phyloP scores from a whole-genome alignment of 2,797 vertebrate species.

The Hippoglossus hippoglossus region DNA sequence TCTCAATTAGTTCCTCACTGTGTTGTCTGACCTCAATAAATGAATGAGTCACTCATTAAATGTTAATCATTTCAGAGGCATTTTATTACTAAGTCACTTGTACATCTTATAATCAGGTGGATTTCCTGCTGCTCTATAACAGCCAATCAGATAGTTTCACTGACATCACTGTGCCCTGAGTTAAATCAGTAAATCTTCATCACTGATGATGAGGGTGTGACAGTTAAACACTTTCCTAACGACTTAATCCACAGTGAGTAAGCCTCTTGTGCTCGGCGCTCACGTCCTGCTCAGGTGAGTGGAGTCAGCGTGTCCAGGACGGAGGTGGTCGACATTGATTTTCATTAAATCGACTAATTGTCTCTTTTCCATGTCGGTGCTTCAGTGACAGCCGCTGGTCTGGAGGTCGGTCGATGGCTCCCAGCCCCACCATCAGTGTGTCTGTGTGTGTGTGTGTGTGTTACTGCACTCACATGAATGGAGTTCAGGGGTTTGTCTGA shows the following conservation, averaged over 20 bases:
- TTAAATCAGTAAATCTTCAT: background rate
- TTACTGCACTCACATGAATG: constrained; percentile 28
- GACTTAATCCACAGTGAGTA: constrained; percentile 58
- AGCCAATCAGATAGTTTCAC: no score
- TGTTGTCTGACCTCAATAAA: background rate
- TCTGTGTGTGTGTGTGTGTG: background rate
- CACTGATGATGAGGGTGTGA: background rate
- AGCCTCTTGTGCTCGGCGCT: constrained; percentile 37
- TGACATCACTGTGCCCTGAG: no score
- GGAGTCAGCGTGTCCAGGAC: background rate
- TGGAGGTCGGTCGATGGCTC: background rate
- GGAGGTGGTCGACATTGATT: constrained; percentile 4
- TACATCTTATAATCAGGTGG: background rate
- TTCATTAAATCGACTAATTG: constrained; percentile 6
- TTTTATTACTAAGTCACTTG: background rate
- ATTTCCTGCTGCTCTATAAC: background rate
- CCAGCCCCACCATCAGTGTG: constrained; percentile 19
- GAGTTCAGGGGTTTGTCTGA: constrained; percentile 24
- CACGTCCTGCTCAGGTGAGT: constrained; percentile 8
- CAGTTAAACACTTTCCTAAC: constrained; percentile 30
- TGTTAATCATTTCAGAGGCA: background rate
- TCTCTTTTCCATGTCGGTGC: background rate
- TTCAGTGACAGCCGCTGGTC: constrained; percentile 16
- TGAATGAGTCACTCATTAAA: constrained; percentile 3
- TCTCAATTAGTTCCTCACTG: constrained; percentile 40